Conservation (phyloP, 1,140 invertebrate species). For the Apocrypta bakeri region DNA sequence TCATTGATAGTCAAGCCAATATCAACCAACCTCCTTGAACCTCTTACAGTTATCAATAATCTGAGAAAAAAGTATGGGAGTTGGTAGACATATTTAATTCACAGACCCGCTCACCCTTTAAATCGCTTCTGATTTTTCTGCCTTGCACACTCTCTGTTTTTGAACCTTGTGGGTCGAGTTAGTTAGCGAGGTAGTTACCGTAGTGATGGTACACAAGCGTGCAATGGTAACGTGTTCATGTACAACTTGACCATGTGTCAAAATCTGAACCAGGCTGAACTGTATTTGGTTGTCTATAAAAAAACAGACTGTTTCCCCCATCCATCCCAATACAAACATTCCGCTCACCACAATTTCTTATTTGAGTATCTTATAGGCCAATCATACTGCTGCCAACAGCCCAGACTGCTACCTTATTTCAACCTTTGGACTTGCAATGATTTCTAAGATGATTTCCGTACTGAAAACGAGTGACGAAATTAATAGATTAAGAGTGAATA, state of each 20-base stretch:
- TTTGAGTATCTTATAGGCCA: constrained; percentile 40
- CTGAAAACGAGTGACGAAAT: constrained; percentile 68
- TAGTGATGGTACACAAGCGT: constrained; percentile 7
- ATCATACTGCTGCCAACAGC: constrained; percentile 42
- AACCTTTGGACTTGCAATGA: constrained; percentile 53
- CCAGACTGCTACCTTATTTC: constrained; percentile 42
- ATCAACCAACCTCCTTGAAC: background rate
- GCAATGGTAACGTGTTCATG: constrained; percentile 22
- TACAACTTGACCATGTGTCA: constrained; percentile 10
- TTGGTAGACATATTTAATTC: background rate
- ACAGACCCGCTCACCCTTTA: constrained; percentile 32
- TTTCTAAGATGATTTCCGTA: constrained; percentile 59
- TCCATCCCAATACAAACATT: constrained; percentile 35
- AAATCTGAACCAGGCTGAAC: constrained; percentile 18
- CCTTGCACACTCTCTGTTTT: background rate
- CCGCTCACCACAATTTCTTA: constrained; percentile 35
- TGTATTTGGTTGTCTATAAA: constrained; percentile 19
- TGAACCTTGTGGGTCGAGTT: constrained; percentile 14
- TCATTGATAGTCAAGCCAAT: background rate
- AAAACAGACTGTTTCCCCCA: constrained; percentile 23
- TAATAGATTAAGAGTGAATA: constrained; percentile 62
- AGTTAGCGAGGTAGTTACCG: constrained; percentile 13
- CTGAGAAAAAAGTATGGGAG: constrained; percentile 29
- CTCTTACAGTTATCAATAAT: background rate
- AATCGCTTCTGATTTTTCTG: constrained; percentile 2